Base-by-base conservation (phyloP, 2,797 vertebrate genomes). In the Argentina silus region DNA sequence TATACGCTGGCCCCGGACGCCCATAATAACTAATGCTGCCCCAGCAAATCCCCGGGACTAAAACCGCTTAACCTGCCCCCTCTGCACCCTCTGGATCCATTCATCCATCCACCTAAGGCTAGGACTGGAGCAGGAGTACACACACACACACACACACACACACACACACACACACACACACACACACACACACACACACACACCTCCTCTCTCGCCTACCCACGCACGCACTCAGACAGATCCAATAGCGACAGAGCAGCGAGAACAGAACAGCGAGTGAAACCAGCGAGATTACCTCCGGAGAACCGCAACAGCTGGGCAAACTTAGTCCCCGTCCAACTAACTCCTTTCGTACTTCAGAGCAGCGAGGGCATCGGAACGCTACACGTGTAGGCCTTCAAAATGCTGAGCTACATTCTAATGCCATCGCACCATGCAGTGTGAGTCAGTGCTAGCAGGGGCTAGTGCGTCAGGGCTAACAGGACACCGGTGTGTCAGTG, bases 11-110 rank as follows among this genome's bases (percentile, higher is more conserved):
- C 44, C 69, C 27, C 78, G 70, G 76, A 44, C 48, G 77, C 75
- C 73, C 44, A 66, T 81, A 68, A 84, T 81, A 81, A 74, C 44
- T 65, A 71, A 63, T 57, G 62, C 78, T 83, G 73, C 73, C 76
- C 68, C 70, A 77, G 74, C 51, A 45, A 85, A 85, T 73, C 82
- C 79, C 19, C 4, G 6, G 72, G 55, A 77, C 68, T 73, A 82
- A 80, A 83, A 85, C 51, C 17, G 67, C 74, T 84, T 76, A 80
- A 11, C 27, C 70, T 72, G 36, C 57, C 67, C 59, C 74, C 56
- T 77, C 65, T 77, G 50, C 76, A 74, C 47, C 53, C 27, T 48
- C 44, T 14, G 23, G 67, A 21, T 59, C 45, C 50, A 36, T 36
- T 4, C 27, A 36, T 57, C 47, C 43, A 50, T 36, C 42, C 5